phyloP scores from a whole-genome alignment of 2,113 vertebrate species.

The Platysternon megacephalum region DNA sequence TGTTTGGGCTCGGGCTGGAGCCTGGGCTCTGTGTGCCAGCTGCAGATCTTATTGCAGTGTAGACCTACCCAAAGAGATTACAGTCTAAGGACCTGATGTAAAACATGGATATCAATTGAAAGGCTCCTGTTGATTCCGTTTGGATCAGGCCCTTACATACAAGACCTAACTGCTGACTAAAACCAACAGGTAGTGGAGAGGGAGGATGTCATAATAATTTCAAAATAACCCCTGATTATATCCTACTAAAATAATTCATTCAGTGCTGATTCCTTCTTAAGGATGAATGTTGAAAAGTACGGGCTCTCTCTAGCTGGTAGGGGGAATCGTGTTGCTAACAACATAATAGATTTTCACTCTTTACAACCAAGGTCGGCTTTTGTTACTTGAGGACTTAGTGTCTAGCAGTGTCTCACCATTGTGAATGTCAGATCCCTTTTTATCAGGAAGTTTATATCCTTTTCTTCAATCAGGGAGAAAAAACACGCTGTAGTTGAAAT shows the following conservation, averaged over 20 bases:
- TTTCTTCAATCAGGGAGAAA: neutral
- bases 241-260: neutral
- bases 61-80: neutral
- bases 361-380: neutral
- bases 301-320: neutral
- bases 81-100: neutral
- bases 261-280: neutral
- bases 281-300: neutral
- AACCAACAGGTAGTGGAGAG: neutral
- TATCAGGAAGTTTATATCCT: neutral
- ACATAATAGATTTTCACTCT: neutral
- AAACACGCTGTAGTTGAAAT: neutral
- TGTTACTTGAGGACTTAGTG: neutral
- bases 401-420: neutral
- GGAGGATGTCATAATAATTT: neutral
- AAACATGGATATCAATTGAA: neutral
- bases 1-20: neutral
- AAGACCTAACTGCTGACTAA: neutral
- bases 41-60: no score
- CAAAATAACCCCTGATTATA: neutral
- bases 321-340: neutral
- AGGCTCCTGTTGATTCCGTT: neutral
- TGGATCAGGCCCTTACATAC: no score
- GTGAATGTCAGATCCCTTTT: neutral
- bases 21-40: fast-evolving